phyloP scores from a whole-genome alignment of 1,140 invertebrate genomes.

The Conus betulinus region DNA sequence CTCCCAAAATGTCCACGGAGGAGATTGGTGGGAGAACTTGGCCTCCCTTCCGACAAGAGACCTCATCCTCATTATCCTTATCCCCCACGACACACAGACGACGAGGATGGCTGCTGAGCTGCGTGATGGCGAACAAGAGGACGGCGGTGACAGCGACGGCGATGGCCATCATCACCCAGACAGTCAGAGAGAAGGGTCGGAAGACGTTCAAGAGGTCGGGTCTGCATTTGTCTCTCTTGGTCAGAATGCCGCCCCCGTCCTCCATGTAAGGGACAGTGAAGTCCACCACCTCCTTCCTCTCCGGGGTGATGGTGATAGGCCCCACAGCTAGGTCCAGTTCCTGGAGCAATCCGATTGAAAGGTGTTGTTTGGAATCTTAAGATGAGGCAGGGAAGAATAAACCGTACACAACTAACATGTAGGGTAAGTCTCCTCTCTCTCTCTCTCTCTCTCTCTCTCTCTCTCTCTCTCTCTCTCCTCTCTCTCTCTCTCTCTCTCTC shows the following conservation, averaged over 20 bases:
- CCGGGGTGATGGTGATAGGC: conserved; percentile 61
- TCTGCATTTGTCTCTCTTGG: conserved; percentile 38
- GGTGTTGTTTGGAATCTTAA: too few relatives aligned
- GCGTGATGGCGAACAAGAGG: conserved; percentile 9
- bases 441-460: too few relatives aligned
- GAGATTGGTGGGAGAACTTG: background rate
- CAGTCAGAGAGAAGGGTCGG: conserved; percentile 11
- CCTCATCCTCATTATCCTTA: background rate
- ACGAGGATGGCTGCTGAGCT: background rate
- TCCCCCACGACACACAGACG: background rate
- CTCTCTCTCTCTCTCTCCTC: too few relatives aligned
- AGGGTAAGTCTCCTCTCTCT: too few relatives aligned
- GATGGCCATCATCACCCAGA: background rate
- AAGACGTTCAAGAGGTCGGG: conserved; percentile 29
- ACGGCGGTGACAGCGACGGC: background rate
- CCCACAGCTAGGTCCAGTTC: conserved; percentile 60
- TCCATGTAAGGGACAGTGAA: conserved; percentile 59
- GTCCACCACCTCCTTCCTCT: conserved; percentile 58
- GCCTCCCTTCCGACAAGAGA: background rate
- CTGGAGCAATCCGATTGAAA: conserved; percentile 29
- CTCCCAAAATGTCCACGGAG: conserved; percentile 12
- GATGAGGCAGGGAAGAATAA: too few relatives aligned
- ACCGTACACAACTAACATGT: too few relatives aligned
- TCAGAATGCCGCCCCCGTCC: conserved; percentile 59
- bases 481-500: too few relatives aligned